These are phyloP conservation scores for Aspidiotus rigidus DNA, from an alignment of 2,888 invertebrate genomes.

Conservation along the genomic window DNA sequence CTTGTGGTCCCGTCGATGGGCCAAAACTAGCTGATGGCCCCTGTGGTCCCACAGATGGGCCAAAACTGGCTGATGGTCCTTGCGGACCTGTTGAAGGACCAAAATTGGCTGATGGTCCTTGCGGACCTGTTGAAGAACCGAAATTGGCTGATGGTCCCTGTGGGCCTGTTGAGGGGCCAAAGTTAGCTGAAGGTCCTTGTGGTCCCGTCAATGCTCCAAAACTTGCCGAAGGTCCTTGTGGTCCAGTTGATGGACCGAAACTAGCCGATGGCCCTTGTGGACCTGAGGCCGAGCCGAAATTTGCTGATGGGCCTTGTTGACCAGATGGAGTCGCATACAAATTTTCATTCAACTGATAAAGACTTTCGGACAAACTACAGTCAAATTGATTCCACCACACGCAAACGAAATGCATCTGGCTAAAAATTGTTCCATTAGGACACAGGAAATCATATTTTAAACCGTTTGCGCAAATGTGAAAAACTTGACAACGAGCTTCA, in stretches of 20 bases:
- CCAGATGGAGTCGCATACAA: constrained; percentile 48
- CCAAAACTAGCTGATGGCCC: constrained; percentile 43
- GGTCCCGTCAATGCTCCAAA: too few species aligned
- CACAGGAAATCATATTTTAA: constrained; percentile 78
- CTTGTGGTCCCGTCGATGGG: constrained; percentile 37
- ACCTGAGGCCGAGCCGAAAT: constrained; percentile 37
- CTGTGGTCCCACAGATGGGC: constrained; percentile 37
- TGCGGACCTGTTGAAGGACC: constrained; percentile 35
- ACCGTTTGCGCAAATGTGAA: constrained; percentile 76
- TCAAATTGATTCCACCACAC: constrained; percentile 91
- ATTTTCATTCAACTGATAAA: constrained; percentile 68
- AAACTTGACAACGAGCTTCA: constrained; percentile 78
- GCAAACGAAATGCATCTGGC: constrained; percentile 78
- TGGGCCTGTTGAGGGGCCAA: too few species aligned
- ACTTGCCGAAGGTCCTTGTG: too few species aligned
- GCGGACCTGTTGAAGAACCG: constrained; percentile 37
- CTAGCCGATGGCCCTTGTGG: too few species aligned
- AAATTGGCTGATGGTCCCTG: constrained; percentile 38
- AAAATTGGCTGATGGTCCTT: constrained; percentile 37
- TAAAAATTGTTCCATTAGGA: constrained; percentile 83
- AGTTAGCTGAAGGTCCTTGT: too few species aligned
- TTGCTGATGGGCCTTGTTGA: constrained; percentile 38
- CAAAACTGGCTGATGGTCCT: constrained; percentile 35
- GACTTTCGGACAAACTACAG: constrained; percentile 64
- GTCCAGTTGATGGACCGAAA: too few species aligned